Evolutionary conservation across 2,888 invertebrate species (phyloP).

Genomic region (Zootermopsis nevadensis): DNA sequence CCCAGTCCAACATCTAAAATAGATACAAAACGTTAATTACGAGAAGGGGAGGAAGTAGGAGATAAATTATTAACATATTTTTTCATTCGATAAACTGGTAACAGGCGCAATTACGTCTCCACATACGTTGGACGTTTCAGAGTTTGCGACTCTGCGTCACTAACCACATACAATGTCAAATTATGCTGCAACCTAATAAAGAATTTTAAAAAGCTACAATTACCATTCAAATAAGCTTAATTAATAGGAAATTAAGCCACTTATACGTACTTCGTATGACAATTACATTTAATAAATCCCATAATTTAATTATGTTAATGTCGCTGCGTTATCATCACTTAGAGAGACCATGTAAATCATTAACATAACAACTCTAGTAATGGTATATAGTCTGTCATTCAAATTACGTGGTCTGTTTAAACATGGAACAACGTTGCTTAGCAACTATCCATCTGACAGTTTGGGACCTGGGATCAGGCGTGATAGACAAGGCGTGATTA

Average conservation of each 20-base stretch:
- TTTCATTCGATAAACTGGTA: no score
- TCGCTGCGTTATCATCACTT: neutral
- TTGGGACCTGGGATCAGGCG: neutral
- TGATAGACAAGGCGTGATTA: constrained; percentile 1
- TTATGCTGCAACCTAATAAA: no score
- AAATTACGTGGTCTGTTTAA: neutral
- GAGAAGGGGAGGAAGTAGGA: no score
- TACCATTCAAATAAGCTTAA: neutral
- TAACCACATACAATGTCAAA: no score
- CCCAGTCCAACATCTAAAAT: no score
- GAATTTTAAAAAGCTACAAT: neutral
- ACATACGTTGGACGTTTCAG: no score
- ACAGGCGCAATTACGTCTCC: no score
- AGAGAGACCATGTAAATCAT: neutral
- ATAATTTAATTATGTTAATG: constrained; percentile 9
- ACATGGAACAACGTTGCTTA: no score
- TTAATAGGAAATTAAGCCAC: neutral
- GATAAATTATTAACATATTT: no score
- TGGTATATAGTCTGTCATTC: neutral
- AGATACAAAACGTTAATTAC: no score
- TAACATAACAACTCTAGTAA: neutral
- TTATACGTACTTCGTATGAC: neutral
- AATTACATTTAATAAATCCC: constrained; percentile 9
- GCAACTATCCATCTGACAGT: neutral
- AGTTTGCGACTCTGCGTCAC: no score